phyloP scores from a whole-genome alignment of 2,113 vertebrate genomes.

The Rhinoderma darwinii region DNA sequence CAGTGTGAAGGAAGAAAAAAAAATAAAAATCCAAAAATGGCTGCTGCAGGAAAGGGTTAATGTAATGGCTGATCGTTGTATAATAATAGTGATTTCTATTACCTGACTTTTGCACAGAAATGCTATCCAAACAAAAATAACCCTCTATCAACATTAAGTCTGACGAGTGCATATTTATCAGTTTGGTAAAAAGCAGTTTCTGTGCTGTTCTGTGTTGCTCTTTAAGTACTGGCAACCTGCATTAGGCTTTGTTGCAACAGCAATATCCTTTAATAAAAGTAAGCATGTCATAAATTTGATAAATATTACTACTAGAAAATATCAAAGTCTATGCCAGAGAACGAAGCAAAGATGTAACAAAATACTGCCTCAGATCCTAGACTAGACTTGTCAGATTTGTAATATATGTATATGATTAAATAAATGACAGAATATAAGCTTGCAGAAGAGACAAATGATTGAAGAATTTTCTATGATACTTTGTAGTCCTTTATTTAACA shows the following conservation, averaged over 20 bases:
- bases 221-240: not conserved
- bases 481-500: not conserved
- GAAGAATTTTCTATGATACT: constrained; percentile 4
- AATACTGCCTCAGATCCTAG: not conserved
- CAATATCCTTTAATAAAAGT: constrained; percentile 11
- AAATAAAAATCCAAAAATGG: too few species aligned
- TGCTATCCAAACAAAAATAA: not conserved
- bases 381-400: constrained; percentile 20
- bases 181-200: not conserved
- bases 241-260: not conserved
- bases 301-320: constrained; percentile 2
- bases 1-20: too few species aligned
- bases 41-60: too few species aligned
- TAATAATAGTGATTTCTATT: too few species aligned
- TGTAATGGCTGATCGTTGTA: too few species aligned
- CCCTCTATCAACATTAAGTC: not conserved
- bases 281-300: constrained; percentile 30
- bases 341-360: constrained; percentile 8
- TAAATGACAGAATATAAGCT: constrained; percentile 25
- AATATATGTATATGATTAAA: constrained; percentile 32
- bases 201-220: not conserved
- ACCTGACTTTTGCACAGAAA: not conserved
- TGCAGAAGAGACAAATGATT: constrained; percentile 1
- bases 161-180: constrained; percentile 4
- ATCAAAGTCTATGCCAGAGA: constrained; percentile 17